phyloP scores from a whole-genome alignment of 2,797 vertebrate genomes.

The Zalophus californianus region DNA sequence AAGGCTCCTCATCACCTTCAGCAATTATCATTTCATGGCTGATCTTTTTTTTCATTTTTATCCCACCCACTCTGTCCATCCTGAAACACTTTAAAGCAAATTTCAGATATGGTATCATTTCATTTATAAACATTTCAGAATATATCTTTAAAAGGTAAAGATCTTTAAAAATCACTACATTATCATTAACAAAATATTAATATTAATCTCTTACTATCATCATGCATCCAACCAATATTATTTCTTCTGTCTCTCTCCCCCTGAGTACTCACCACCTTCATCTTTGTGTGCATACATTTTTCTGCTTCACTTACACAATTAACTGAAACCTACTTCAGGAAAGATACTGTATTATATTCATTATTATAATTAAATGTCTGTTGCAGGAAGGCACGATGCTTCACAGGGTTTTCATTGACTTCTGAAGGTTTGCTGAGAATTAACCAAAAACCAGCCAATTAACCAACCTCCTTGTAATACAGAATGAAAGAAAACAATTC shows the following conservation, averaged over 20 bases:
- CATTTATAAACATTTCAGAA: slow-evolving; percentile 23
- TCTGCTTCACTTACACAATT: neutral
- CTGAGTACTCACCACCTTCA: neutral
- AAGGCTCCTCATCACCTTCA: neutral
- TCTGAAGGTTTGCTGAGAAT: slow-evolving; percentile 16
- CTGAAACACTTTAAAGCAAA: neutral
- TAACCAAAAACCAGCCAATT: neutral
- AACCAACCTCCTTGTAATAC: neutral
- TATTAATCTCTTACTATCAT: neutral
- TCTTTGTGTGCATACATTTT: neutral
- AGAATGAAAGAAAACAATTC: neutral
- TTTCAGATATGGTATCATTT: neutral
- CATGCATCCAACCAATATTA: neutral
- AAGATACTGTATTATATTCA: neutral
- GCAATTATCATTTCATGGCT: neutral
- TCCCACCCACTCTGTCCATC: neutral
- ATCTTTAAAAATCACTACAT: neutral
- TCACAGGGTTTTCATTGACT: neutral
- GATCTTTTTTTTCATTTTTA: neutral
- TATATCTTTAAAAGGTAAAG: neutral
- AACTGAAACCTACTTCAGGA: neutral
- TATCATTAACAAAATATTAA: neutral
- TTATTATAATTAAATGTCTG: neutral
- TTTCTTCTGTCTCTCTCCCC: neutral
- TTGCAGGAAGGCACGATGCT: neutral